Evolutionary conservation across 2,113 vertebrate species (phyloP).

Genomic region (Bagarius yarrelli): DNA sequence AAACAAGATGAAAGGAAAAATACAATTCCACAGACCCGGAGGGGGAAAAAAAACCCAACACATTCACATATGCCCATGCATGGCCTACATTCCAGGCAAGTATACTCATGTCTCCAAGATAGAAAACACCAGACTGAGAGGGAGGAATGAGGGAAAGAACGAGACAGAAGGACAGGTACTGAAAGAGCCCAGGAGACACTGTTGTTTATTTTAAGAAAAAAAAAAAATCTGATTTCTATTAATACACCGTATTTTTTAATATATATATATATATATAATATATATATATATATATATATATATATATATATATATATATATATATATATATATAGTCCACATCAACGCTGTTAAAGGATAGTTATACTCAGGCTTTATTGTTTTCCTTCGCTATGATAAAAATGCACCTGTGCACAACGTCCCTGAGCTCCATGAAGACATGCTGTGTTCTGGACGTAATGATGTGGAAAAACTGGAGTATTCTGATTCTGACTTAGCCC

Average conservation of each 20-base stretch:
- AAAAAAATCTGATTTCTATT: neutral
- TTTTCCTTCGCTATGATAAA: too few relatives aligned
- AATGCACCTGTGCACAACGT: too few relatives aligned
- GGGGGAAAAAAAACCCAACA: neutral
- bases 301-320: too few relatives aligned
- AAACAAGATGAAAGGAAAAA: constrained; percentile 16
- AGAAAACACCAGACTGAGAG: constrained; percentile 10
- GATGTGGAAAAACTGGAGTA: too few relatives aligned
- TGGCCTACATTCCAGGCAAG: constrained; percentile 48
- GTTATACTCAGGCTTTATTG: too few relatives aligned
- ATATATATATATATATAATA: too few relatives aligned
- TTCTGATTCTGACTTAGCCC: too few relatives aligned
- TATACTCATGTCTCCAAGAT: constrained; percentile 37
- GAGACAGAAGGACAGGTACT: constrained; percentile 5
- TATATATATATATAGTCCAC: too few relatives aligned
- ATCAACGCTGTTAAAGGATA: too few relatives aligned
- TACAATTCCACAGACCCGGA: neutral
- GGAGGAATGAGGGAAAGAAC: neutral
- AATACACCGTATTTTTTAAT: neutral
- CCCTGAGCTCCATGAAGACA: too few relatives aligned
- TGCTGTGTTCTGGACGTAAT: too few relatives aligned
- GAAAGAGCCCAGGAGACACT: neutral
- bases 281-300: too few relatives aligned
- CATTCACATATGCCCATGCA: constrained; percentile 37
- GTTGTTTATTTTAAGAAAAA: neutral